Conservation (phyloP, 1,140 invertebrate genomes). For the Eumaeus atala region DNA sequence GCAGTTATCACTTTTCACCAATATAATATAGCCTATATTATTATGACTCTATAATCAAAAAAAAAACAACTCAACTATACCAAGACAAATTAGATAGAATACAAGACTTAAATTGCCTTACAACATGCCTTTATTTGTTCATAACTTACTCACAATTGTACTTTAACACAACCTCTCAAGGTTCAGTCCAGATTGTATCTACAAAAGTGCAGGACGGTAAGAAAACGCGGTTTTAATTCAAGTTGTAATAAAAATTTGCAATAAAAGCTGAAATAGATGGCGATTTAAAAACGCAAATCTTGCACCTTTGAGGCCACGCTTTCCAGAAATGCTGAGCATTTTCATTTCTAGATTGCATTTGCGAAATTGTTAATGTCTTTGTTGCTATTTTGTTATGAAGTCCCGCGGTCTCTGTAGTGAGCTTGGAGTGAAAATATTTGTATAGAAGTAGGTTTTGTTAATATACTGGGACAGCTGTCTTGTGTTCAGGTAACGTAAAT, state of each 20-base stretch:
- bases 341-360: conserved; percentile 2
- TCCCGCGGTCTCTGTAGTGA: no score
- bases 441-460: no score
- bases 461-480: no score
- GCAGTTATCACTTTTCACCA: no score
- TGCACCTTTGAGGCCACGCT: conserved; percentile 21
- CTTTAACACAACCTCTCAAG: conserved; percentile 8
- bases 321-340: neutral
- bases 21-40: no score
- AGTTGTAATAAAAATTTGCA: conserved; percentile 37
- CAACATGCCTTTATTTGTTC: no score
- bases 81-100: no score
- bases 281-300: conserved; percentile 33
- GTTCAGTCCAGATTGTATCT: conserved; percentile 14
- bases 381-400: neutral
- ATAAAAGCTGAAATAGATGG: conserved; percentile 35
- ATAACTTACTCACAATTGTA: conserved; percentile 11
- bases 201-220: conserved; percentile 16
- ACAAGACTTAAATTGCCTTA: no score
- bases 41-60: no score
- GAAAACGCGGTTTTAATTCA: conserved; percentile 31
- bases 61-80: no score
- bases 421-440: no score
- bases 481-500: no score
- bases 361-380: conserved; percentile 5